Percentiles rank a stretch among this genome's conserved stretches.
These are phyloP conservation scores for Enteromius mattozi DNA, from an alignment of 2,797 vertebrate genomes.

Conservation along the genomic window DNA sequence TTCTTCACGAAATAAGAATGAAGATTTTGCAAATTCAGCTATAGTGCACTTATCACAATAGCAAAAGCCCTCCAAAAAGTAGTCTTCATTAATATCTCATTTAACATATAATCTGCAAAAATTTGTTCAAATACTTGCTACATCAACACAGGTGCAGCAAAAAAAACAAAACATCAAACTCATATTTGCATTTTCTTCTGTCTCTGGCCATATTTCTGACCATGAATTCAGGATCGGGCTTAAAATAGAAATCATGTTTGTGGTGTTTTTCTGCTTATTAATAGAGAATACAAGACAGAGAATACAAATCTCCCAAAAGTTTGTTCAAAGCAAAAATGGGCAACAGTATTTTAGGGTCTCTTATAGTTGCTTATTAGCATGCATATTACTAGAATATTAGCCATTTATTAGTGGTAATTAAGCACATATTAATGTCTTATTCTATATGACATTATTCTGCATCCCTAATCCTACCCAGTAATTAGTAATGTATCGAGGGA, in stretches of 20 bases:
- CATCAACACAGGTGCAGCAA: not conserved
- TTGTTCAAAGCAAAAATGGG: not conserved
- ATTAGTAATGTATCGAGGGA: no score
- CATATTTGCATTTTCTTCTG: not conserved
- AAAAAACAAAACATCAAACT: not conserved
- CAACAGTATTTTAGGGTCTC: no score
- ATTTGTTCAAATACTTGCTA: not conserved
- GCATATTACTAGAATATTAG: no score
- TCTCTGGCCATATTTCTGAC: not conserved
- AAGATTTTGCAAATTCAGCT: not conserved
- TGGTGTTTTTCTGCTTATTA: not conserved
- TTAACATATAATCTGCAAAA: not conserved
- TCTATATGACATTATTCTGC: no score
- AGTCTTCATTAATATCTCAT: not conserved
- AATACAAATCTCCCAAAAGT: no score
- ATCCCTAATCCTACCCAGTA: no score
- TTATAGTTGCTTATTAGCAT: no score
- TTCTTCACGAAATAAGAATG: no score
- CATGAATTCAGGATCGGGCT: not conserved
- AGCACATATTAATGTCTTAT: no score
- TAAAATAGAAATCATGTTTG: not conserved
- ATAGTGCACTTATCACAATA: not conserved
- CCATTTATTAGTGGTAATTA: no score
- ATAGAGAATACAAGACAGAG: not conserved
- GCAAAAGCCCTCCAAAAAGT: not conserved